Evolutionary conservation across 2,797 vertebrate species (phyloP), one percentile per base, ranked within the genome.

Genomic region (Mycteria americana): DNA sequence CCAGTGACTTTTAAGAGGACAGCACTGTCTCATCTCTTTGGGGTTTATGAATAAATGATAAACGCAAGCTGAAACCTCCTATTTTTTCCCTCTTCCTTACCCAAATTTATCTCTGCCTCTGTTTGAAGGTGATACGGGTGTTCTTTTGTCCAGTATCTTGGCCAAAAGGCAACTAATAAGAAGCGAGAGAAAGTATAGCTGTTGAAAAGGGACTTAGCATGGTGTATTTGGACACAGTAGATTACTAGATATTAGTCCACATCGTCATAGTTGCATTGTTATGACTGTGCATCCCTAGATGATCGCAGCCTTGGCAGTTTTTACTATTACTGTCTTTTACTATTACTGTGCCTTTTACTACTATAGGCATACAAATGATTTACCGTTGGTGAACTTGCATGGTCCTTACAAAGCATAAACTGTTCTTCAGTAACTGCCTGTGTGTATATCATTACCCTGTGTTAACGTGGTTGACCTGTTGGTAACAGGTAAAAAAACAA

Each of bases 1-100:
- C 8, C n/a, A 23, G 13, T 65, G 48, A 27, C 53, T 82, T 88
- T 91, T 74, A 73, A 45, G 70, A 91, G 56, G 45, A 68, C 50
- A 89, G 45, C 16, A 68, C 48, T 83, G 56, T 69, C 25, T 5
- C 41, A 39, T 79, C 28, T 75, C 33, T 77, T 82, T 14, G 6
- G 60, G 33, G 22, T 77, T 85, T 95, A 70, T 87, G 79, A 90
- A 89, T 93, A 89, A 93, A 56, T 87, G 15, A 85, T 72, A 79
- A 89, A 59, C 35, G 53, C 39, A 89, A 95, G 64, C 18, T 50
- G 18, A 89, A 91, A 83, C 45, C 24, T 88, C 14, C 17, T 77
- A 3, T n/a, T 85, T 92, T 85, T 81, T 46, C 18, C 17, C 17
- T 77, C 22, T 92, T 87, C 48, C 33, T 74, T 74, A 67, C 45